Conservation (phyloP, 2,113 vertebrate species). For the Noturus placidus region DNA sequence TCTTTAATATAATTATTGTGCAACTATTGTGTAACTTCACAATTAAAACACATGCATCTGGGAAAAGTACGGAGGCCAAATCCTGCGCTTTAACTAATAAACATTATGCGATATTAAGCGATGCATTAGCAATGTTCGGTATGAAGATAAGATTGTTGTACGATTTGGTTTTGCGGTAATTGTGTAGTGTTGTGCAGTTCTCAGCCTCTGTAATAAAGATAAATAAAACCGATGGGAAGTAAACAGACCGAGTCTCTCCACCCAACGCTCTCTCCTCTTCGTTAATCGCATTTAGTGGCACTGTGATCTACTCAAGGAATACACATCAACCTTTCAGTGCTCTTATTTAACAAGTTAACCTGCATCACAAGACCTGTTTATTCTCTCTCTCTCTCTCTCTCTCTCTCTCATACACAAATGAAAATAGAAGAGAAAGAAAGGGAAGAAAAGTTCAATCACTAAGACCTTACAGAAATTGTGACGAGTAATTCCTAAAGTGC, state of each 20-base stretch:
- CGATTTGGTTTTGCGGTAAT: background rate
- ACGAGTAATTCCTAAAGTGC: background rate
- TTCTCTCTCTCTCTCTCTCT: background rate
- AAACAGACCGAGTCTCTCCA: background rate
- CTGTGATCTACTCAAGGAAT: background rate
- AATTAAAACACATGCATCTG: no score
- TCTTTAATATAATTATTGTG: no score
- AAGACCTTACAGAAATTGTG: background rate
- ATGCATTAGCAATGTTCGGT: background rate
- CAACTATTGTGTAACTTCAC: no score
- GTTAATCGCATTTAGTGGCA: background rate
- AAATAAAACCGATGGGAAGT: background rate
- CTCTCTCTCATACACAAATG: background rate
- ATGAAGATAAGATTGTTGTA: background rate
- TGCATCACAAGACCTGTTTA: conserved; percentile 41
- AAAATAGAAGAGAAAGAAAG: background rate
- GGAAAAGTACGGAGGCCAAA: no score
- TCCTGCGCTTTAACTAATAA: background rate
- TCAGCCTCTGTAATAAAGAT: background rate
- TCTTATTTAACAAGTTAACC: conserved; percentile 14
- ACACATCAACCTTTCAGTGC: background rate
- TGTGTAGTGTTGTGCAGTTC: background rate
- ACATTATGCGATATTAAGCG: background rate
- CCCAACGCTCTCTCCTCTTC: background rate
- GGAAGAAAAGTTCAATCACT: background rate